Base-by-base conservation (phyloP, 2,797 vertebrate genomes). In the Hapalemur alaotrensis region DNA sequence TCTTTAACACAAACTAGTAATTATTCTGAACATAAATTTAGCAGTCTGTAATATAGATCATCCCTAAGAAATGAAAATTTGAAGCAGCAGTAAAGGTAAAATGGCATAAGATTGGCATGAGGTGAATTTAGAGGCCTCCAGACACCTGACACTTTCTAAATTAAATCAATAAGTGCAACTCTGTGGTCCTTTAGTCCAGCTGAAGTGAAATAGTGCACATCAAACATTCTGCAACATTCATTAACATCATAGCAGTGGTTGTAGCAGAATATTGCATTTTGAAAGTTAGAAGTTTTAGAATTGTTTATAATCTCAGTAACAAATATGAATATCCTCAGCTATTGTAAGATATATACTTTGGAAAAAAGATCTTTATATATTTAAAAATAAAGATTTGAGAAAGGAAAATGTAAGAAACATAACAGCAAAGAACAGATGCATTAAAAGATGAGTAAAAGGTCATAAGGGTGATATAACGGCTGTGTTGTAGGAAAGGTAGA, bases 1-100 rank as follows among this genome's bases (percentile, higher is more conserved):
- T 25, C 78, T 89, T 94, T 67, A 95, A 85, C 38, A 61, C 30
- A 61, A 90, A 59, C 67, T 87, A 20, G 41, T 94, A 95, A 95
- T 92, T 94, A 93, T 94, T 93, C 50, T 72, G 73, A 86, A 84
- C 59, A 88, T 59, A 93, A 93, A 95, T 93, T 73, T 38, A 32
- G 38, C 12, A 18, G 38, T 86, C 15, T 32, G 4, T 85, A 91
- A 46, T 25, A 90, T 63, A 96, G 67, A 79, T 81, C 84, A 93
- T 72, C 23, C 4, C 11, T 72, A 78, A 91, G 72, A 96, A 96
- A 73, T 85, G 54, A 87, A 81, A 57, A 78, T 79, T 30, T 72
- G 59, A 95, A 83, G 93, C 52, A 89, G 65, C 8, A 84, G 25
- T 41, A 72, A 91, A 84, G 46, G 23, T 52, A 28, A 54, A 65